Base-by-base conservation (phyloP, 2,888 invertebrate genomes). In the Trichopoda pennipes region DNA sequence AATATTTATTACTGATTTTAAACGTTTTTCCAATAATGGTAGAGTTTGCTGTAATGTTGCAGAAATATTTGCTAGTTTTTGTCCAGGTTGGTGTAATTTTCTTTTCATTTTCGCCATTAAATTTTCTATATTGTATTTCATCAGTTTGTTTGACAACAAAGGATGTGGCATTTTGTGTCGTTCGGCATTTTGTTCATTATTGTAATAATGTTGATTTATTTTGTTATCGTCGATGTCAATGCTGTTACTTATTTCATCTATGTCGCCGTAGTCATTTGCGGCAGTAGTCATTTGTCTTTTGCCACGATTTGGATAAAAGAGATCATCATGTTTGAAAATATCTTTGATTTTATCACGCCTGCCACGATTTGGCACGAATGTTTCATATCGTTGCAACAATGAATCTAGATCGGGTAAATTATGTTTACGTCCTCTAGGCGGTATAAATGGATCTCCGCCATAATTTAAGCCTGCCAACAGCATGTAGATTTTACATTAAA, bases 311-410 rank as follows among this genome's bases (percentile, higher is more conserved):
- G 91, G 90, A 86, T 87, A 89, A 86, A 91, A 91, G 77, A 90
- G 87, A 87, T 91, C 91, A 84, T 90, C 89, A 85, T 90, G 88
- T 86, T 90, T 90, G 81, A 91, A 90, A 72, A 91, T 87, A 86
- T 91, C 91, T 86, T 87, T 88, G 85, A 91, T 87, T 86, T 87
- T 88, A 85, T 91, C 90, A 76, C 89, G 90, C 84, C 87, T 89
- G 70, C 91, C 91, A 84, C 91, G 91, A 87, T 91, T 89, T 44
- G 91, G 91, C 17, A 91, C 88, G 86, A 91, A 91, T 21, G 89
- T 85, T 69, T 91, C 91, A 72, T 87, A 87, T 58, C 87, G 88
- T 55, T 88, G 85, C 74, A 89, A 66, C 63, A 90, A 83, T 44
- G 86, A 86, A 75, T 88, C 86, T 72, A 90, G 79, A 77, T 88